Base-by-base conservation (phyloP, 2,888 invertebrate genomes). In the Mythimna ferrago region DNA sequence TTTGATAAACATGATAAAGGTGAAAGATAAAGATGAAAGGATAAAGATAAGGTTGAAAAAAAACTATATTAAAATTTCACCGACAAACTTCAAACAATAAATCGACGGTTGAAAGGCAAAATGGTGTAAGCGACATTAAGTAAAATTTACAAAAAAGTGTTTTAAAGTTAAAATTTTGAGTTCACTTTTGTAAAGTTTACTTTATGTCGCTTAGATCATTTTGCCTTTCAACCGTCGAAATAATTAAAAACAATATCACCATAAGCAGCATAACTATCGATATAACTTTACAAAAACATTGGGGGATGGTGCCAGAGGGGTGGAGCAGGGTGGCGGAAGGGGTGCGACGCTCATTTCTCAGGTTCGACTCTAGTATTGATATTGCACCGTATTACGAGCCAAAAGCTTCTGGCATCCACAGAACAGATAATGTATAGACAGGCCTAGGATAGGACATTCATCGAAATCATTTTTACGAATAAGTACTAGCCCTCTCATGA, bases 361-460 rank as follows among this genome's bases (percentile, higher is more conserved):
- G 95, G 93, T 95, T 94, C 93, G 93, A 92, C 93, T 90, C 90
- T 93, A 92, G 93, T 96, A 95, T 95, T 96, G 96, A 95, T 96
- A 95, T 95, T 95, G 95, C 95, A 92, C 89, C 94, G 94, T 95
- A 95, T 95, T 95, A 95, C 94, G 92, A 90, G 94, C 95, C 95
- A 91, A 95, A 95, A 95, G 95, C 95, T 94, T 91, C 90, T 92
- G 88, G 89, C 87, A 79, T 72, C 76, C 75, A 83, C 61, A 91
- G 90, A 78, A 38, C 68, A 82, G 76, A 26, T 86, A 89, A 86
- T 88, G 44, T 58, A 57, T 79, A 84, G 76, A 78, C 38, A 64
- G 66, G 58, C 56, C 10, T 48, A 19, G 14, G 16, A 16, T 48
- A 19, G 14, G 16, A 16, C 16, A 48, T 48, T 48, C 16, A 48